Evolutionary conservation across 1,140 invertebrate species (phyloP).

Genomic region (Drosophila bifasciata): DNA sequence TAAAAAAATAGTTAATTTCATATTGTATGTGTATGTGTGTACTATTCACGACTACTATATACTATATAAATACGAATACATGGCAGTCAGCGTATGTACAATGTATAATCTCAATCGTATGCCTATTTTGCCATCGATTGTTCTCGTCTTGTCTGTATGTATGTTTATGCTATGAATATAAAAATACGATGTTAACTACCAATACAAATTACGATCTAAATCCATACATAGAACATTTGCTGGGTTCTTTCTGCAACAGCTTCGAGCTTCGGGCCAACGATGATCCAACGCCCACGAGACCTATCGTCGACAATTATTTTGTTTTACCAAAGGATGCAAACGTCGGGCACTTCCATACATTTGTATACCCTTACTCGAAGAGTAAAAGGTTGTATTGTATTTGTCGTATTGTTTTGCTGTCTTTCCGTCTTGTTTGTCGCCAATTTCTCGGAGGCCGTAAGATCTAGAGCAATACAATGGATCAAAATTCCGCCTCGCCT

Average conservation of each 20-base stretch:
- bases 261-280: no score
- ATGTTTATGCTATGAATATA: constrained; percentile 27
- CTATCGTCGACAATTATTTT: no score
- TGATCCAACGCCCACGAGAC: background rate
- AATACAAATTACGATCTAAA: constrained; percentile 50
- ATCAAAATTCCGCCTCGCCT: no score
- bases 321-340: no score
- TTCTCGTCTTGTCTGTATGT: constrained; percentile 31
- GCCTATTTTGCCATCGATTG: constrained; percentile 7
- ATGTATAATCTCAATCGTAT: constrained; percentile 6
- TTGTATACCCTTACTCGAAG: no score
- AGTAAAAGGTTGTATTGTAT: no score
- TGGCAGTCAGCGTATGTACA: constrained; percentile 9
- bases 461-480: no score
- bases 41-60: background rate
- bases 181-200: constrained; percentile 52
- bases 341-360: no score
- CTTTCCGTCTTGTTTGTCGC: no score
- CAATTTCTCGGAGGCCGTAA: no score
- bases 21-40: constrained; percentile 27
- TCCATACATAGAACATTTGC: constrained; percentile 21
- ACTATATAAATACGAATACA: constrained; percentile 13
- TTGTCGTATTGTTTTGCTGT: no score
- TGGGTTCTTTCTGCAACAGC: constrained; percentile 12
- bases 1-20: constrained; percentile 77